phyloP scores from a whole-genome alignment of 2,888 invertebrate species.

The Dryococelus australis region DNA sequence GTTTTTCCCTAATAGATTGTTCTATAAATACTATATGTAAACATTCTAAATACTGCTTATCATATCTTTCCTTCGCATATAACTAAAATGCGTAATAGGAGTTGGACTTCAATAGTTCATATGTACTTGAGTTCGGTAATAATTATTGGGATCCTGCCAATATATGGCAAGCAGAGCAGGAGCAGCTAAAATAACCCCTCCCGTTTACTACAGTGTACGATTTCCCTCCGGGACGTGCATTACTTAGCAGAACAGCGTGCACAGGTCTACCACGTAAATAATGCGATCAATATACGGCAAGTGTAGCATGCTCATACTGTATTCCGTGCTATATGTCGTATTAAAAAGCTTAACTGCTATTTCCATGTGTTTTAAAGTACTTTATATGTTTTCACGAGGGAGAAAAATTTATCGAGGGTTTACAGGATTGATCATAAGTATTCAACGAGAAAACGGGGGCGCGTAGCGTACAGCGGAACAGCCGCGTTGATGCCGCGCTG shows the following conservation, averaged over 20 bases:
- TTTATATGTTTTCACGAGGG: neutral
- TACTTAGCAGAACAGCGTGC: slow-evolving; percentile 37
- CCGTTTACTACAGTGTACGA: slow-evolving; percentile 34
- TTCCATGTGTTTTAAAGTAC: neutral
- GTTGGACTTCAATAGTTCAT: too few species aligned
- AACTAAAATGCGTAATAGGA: too few species aligned
- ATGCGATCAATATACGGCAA: slow-evolving; percentile 44
- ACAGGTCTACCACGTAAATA: slow-evolving; percentile 43
- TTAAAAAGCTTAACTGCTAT: neutral
- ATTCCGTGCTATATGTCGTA: neutral
- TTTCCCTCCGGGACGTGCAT: slow-evolving; percentile 36
- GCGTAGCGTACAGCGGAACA: slow-evolving; percentile 39
- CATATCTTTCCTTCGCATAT: too few species aligned
- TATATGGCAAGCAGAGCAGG: neutral
- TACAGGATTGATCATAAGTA: neutral
- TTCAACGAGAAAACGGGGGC: slow-evolving; percentile 20
- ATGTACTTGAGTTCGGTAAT: too few species aligned
- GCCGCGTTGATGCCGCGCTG: slow-evolving; percentile 41
- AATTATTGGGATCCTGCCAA: too few species aligned
- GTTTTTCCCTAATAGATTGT: too few species aligned
- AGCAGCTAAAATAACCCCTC: slow-evolving; percentile 46
- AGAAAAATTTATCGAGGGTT: neutral
- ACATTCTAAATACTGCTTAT: too few species aligned
- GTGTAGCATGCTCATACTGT: neutral
- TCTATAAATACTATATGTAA: too few species aligned